Conservation (phyloP, 1,140 invertebrate species). For the Drosophila azteca region DNA sequence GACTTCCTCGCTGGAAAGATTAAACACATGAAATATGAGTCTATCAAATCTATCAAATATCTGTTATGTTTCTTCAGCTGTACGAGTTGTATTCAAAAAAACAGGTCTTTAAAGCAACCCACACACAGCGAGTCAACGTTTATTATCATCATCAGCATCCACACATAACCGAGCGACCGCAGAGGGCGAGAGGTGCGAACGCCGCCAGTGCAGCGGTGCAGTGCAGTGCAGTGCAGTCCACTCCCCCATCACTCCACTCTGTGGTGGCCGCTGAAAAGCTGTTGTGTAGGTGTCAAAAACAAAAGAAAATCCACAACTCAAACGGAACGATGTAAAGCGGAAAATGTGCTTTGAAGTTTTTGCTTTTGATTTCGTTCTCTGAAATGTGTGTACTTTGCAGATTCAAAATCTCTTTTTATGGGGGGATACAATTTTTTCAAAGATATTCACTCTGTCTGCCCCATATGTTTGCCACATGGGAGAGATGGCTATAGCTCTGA, state of each 20-base stretch:
- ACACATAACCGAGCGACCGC: conserved; percentile 2
- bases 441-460: conserved; percentile 28
- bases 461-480: conserved; percentile 50
- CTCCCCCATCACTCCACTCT: conserved; percentile 15
- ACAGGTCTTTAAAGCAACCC: conserved; percentile 57
- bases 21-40: conserved; percentile 1
- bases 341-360: conserved; percentile 68
- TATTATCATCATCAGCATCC: conserved; percentile 51
- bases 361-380: conserved; percentile 54
- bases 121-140: conserved; percentile 56
- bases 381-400: conserved; percentile 35
- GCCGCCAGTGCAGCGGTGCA: conserved; percentile 53
- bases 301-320: conserved; percentile 46
- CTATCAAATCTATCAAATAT: background rate
- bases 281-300: conserved; percentile 77
- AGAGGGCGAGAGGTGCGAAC: conserved; percentile 63
- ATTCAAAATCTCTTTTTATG: conserved; percentile 52
- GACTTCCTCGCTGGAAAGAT: conserved; percentile 73
- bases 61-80: background rate
- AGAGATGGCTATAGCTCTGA: conserved; percentile 18
- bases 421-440: conserved; percentile 24
- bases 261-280: conserved; percentile 15
- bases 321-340: conserved; percentile 50
- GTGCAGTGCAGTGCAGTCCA: conserved; percentile 52
- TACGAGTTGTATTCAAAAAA: conserved; percentile 1